These are phyloP conservation scores for Nycticebus coucang DNA, from an alignment of 2,113 vertebrate genomes.

Conservation along the genomic window DNA sequence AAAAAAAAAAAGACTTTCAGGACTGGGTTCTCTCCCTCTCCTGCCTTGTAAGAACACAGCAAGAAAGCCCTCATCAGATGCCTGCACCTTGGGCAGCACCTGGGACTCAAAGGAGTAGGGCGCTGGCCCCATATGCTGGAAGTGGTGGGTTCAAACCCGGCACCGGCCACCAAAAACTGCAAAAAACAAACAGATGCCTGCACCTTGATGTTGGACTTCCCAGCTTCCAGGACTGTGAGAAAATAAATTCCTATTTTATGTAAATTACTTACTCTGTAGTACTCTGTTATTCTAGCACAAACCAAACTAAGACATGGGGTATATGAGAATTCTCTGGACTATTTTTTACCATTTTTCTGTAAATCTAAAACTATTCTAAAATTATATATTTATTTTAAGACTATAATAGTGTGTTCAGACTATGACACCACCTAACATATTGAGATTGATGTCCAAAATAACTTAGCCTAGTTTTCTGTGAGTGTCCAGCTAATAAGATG, in stretches of 20 bases:
- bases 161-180: too few relatives aligned
- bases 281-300: not conserved
- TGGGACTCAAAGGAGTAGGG: too few relatives aligned
- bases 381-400: not conserved
- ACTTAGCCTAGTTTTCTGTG: not conserved
- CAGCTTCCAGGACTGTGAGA: not conserved
- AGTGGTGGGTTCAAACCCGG: too few relatives aligned
- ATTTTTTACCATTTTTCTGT: slow-evolving; percentile 1
- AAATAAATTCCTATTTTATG: not conserved
- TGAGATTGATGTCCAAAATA: not conserved
- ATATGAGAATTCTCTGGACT: not conserved
- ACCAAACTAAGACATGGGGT: too few relatives aligned
- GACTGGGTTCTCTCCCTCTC: not conserved
- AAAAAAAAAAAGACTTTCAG: not conserved
- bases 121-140: too few relatives aligned
- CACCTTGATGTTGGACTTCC: not conserved
- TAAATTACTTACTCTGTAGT: not conserved
- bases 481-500: not conserved
- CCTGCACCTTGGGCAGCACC: not conserved
- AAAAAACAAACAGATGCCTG: too few relatives aligned
- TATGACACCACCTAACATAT: not conserved
- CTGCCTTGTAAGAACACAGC: not conserved
- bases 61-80: not conserved
- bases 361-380: not conserved
- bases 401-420: not conserved